A percentile compares a stretch with the other conserved stretches of the same genome.
Conservation (phyloP, 2,797 vertebrate species). For the Sebastes trivittatus region DNA sequence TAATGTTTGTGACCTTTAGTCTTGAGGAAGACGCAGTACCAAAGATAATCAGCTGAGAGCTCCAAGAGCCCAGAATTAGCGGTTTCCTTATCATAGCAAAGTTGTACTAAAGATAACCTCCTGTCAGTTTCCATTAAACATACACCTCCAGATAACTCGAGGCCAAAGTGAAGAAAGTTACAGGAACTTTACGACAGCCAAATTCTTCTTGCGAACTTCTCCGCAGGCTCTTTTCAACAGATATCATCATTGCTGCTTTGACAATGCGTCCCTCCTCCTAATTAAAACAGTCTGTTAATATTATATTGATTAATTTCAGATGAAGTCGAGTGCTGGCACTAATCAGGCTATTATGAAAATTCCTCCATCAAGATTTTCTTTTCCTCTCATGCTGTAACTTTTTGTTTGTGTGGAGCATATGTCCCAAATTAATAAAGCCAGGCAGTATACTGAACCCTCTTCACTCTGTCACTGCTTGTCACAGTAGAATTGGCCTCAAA, state of each 20-base stretch:
- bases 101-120: neutral
- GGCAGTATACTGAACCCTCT: conserved; percentile 56
- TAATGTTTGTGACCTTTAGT: neutral
- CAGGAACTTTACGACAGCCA: conserved; percentile 21
- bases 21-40: neutral
- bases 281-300: conserved; percentile 54
- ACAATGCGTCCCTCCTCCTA: conserved; percentile 42
- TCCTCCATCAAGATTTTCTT: conserved; percentile 22
- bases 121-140: neutral
- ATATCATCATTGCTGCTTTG: conserved; percentile 28
- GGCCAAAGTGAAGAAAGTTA: conserved; percentile 18
- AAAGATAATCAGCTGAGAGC: conserved; percentile 7
- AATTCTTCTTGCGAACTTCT: conserved; percentile 14
- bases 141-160: neutral
- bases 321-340: conserved; percentile 33
- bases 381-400: conserved; percentile 49
- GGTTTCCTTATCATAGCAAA: neutral
- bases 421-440: conserved; percentile 72
- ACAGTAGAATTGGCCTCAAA: conserved; percentile 81
- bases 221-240: conserved; percentile 35
- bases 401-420: conserved; percentile 68
- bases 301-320: conserved; percentile 55
- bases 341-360: conserved; percentile 38
- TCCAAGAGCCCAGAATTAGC: neutral
- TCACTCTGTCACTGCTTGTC: conserved; percentile 73